Conservation (phyloP, 2,888 invertebrate genomes). For the Anthoptus insignis region DNA sequence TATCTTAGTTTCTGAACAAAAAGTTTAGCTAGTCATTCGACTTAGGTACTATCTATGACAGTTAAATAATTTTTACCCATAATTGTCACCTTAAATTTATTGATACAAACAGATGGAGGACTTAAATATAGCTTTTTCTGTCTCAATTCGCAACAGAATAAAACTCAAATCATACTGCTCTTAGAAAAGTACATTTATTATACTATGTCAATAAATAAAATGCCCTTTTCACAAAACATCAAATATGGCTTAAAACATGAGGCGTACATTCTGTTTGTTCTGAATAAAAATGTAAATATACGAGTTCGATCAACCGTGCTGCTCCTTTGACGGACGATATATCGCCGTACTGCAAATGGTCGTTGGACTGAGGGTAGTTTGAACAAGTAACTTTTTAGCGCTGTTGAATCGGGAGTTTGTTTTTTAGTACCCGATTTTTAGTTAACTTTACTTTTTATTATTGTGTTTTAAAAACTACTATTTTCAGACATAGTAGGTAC, state of each 20-base stretch:
- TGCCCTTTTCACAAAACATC: conserved; percentile 9
- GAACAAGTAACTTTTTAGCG: conserved; percentile 21
- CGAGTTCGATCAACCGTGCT: conserved; percentile 42
- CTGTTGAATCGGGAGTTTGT: not conserved
- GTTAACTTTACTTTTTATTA: too few species aligned
- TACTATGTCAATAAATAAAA: conserved; percentile 6
- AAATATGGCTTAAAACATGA: conserved; percentile 22
- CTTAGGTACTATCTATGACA: too few species aligned
- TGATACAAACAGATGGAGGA: too few species aligned
- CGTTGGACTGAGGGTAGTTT: conserved; percentile 27
- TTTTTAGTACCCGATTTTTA: too few species aligned
- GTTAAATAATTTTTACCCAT: too few species aligned
- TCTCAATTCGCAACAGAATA: too few species aligned
- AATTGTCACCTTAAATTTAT: too few species aligned
- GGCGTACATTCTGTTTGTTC: conserved; percentile 38
- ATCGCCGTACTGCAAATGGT: conserved; percentile 51
- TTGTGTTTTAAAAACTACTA: too few species aligned
- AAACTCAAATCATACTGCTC: not conserved
- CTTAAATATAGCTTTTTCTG: too few species aligned
- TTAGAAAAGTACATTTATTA: not conserved
- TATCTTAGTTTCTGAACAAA: too few species aligned
- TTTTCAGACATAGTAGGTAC: too few species aligned
- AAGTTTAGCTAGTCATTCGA: too few species aligned
- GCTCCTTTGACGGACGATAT: conserved; percentile 52
- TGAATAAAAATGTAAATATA: conserved; percentile 51